Base-by-base conservation (phyloP, 2,113 vertebrate genomes). In the Chitala chitala region DNA sequence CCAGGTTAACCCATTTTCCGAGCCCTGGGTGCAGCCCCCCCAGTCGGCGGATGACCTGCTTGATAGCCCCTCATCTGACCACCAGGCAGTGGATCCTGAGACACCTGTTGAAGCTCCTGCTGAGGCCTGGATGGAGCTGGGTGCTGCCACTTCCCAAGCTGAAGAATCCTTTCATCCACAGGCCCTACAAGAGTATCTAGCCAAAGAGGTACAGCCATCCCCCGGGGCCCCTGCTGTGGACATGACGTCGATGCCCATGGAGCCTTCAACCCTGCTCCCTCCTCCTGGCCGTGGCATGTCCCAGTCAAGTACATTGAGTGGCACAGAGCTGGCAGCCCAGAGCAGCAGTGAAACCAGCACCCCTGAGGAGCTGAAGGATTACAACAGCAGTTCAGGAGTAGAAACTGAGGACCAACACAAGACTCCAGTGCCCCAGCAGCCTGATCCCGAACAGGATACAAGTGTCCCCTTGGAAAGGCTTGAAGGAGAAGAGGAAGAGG, bases 331-430 rank as follows among this genome's bases (percentile, higher is more conserved):
- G 77, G 90, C 89, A 0, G 89, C 88, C 15, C 91, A 91, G 83
- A 94, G 93, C 83, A 91, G 92, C 83, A 95, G 94, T 2, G 93
- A 93, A 79, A 94, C 93, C 0, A 95, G 93, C 85, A 95, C 94
- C 0, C 94, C 94, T 0, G 94, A 96, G 79, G 94, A 96, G 54
- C 89, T 95, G 15, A 90, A 86, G 0, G 93, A 93, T 68, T 95
- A 95, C 0, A 93, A 95, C 82, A 94, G 93, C 78, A 94, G 94
- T 77, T 93, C 92, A 0, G 93, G 91, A 2, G 90, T 92, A 2
- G 92, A 93, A 79, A 92, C 92, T 0, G 92, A 84, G 29, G 84
- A 92, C 69, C 92, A 90, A 65, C 88, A 85, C 69, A 87, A 87
- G 4, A 90, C 88, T 0, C 88, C 89, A 0, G 82, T 90, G 3